phyloP scores from a whole-genome alignment of 2,797 vertebrate genomes.

The Gallirallus australis region DNA sequence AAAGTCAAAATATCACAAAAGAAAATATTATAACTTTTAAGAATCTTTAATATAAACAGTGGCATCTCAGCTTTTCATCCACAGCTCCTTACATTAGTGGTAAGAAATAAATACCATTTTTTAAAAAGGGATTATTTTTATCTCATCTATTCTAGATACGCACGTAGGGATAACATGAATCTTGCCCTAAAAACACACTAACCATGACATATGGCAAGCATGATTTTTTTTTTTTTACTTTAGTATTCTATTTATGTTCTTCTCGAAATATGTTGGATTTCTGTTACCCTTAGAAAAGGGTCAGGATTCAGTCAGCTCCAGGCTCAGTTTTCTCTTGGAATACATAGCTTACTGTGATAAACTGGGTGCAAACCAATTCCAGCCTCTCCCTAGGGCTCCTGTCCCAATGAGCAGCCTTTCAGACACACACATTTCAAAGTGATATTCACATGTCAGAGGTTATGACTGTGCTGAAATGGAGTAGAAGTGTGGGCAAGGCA shows the following conservation, averaged over 20 bases:
- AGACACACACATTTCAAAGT: background rate
- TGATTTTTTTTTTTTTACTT: background rate
- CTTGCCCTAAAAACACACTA: background rate
- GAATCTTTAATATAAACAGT: background rate
- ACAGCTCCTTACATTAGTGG: background rate
- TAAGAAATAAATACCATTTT: background rate
- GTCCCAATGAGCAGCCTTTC: background rate
- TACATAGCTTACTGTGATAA: background rate
- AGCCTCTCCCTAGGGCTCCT: background rate
- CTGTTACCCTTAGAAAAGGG: background rate
- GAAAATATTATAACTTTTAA: background rate
- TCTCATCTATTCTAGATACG: background rate
- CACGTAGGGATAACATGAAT: background rate
- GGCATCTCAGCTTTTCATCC: background rate
- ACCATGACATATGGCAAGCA: background rate
- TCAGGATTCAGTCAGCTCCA: background rate
- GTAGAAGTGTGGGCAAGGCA: background rate
- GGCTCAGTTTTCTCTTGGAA: background rate
- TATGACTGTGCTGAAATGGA: background rate
- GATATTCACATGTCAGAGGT: background rate
- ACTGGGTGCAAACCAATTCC: background rate
- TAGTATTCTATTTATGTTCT: background rate
- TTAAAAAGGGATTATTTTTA: background rate
- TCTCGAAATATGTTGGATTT: background rate
- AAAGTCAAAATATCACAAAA: background rate